Conservation (phyloP, 2,797 vertebrate genomes). For the Pseudomugil gertrudae region DNA sequence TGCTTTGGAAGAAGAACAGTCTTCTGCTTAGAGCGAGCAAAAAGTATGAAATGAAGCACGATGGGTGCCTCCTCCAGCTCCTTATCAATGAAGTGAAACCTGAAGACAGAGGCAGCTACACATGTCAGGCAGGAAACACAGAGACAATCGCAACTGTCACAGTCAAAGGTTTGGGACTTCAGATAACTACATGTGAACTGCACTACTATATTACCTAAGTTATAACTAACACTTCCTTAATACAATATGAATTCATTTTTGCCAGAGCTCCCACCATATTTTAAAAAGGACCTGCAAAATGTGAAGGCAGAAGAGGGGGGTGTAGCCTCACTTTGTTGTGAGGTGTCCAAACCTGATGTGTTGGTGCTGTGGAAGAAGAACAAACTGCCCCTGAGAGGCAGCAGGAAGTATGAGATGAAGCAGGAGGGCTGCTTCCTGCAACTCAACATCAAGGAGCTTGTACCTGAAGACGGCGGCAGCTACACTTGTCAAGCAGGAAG, state of each 20-base stretch:
- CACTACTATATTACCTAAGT: no score
- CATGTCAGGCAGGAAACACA: slow-evolving; percentile 71
- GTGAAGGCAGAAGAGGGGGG: slow-evolving; percentile 82
- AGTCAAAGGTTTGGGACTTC: slow-evolving; percentile 22
- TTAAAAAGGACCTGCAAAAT: slow-evolving; percentile 80
- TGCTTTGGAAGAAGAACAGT: slow-evolving; percentile 82
- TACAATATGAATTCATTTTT: background rate
- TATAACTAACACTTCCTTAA: background rate
- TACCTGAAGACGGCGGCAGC: slow-evolving; percentile 84
- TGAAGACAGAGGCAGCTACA: slow-evolving; percentile 85
- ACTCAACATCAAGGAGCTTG: slow-evolving; percentile 83
- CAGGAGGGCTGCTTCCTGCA: slow-evolving; percentile 78
- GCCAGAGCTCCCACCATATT: slow-evolving; percentile 77
- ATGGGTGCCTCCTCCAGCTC: slow-evolving; percentile 77
- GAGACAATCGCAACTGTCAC: slow-evolving; percentile 50
- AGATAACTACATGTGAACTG: background rate
- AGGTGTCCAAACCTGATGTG: slow-evolving; percentile 80
- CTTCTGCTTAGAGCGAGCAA: slow-evolving; percentile 78
- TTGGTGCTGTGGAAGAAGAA: slow-evolving; percentile 85
- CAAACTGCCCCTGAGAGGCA: slow-evolving; percentile 75
- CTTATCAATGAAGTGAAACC: slow-evolving; percentile 80
- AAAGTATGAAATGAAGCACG: slow-evolving; percentile 82
- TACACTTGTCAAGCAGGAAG: slow-evolving; percentile 81
- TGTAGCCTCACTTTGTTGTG: slow-evolving; percentile 77
- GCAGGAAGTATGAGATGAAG: slow-evolving; percentile 82